Evolutionary conservation across 2,797 vertebrate species (phyloP), one percentile per base, ranked within the genome.

Genomic region (Pseudotriccus pelzelni): DNA sequence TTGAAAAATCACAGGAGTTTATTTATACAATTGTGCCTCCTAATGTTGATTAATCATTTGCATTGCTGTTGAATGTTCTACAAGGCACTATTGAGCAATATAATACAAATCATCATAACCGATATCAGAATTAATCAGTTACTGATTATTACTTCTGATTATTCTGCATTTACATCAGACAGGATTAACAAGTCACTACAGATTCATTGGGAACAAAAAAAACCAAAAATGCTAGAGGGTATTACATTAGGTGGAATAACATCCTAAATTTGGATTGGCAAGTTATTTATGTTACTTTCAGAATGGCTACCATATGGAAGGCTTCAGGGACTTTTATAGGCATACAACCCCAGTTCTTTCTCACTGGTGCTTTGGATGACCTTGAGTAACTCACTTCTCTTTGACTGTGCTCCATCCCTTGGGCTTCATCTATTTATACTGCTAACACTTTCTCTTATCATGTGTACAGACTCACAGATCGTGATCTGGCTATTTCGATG

Each of bases 91-190:
- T 25, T 84, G 55, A 44, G 47, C 88, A 69, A 91, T 88, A n/a
- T 50, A 84, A 27, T 87, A 59, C 32, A 68, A 94, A 66, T 12
- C 46, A 67, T 95, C 25, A 43, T 86, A 94, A 80, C 12, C 41
- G 94, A 43, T 34, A 86, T 53, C n/a, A 76, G 68, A 44, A 96
- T 93, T 94, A 94, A 95, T 90, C 34, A 94, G 66, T 89, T 93
- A 92, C 39, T 93, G 83, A 90, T 79, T 64, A 85, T 86, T 95
- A 67, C 3, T 52, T 96, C 43, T 90, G 28, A 95, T 96, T 95
- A 14, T 85, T 96, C 63, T 95, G 27, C 77, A 70, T 87, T 95
- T 95, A 79, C 87, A 49, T 85, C 68, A 96, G 36, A 89, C 25
- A 81, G 13, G 49, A 84, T 94, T 64, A 93, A 27, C 46, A 84